These are phyloP conservation scores for Plutella xylostella DNA, from an alignment of 2,888 invertebrate genomes.

Conservation along the genomic window DNA sequence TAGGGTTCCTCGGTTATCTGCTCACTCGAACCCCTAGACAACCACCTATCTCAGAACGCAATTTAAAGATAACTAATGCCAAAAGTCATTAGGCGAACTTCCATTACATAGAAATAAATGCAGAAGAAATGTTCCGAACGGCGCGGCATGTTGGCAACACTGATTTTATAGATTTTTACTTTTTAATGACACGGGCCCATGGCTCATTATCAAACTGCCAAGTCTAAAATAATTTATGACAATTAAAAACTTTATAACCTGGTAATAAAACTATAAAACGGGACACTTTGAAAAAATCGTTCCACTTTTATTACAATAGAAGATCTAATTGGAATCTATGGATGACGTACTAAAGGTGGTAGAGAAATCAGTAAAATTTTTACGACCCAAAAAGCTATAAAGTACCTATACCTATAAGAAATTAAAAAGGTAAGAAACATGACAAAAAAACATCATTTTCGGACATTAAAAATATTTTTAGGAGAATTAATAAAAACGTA, in stretches of 20 bases:
- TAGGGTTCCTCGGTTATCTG: constrained; percentile 34
- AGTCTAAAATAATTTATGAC: constrained; percentile 40
- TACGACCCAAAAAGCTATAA: constrained; percentile 35
- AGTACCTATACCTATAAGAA: too few species aligned
- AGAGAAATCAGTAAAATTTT: constrained; percentile 32
- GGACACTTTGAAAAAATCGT: constrained; percentile 34
- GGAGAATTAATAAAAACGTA: constrained; percentile 54
- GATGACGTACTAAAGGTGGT: constrained; percentile 15
- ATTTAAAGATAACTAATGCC: constrained; percentile 66
- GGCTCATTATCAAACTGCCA: constrained; percentile 27
- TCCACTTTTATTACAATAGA: constrained; percentile 34
- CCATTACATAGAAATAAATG: constrained; percentile 19
- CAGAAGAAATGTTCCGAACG: constrained; percentile 47
- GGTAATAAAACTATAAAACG: constrained; percentile 33
- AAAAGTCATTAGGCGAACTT: constrained; percentile 47
- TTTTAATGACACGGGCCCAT: constrained; percentile 5
- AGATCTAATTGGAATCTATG: constrained; percentile 37
- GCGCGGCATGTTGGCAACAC: too few species aligned
- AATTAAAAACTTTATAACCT: constrained; percentile 38
- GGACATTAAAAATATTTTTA: too few species aligned
- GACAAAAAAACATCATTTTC: too few species aligned
- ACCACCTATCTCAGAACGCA: constrained; percentile 44
- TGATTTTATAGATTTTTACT: neutral
- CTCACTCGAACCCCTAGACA: constrained; percentile 26
- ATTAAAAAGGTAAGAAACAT: too few species aligned